These are phyloP conservation scores for Clunio marinus DNA, from an alignment of 2,888 invertebrate species.

Conservation along the genomic window DNA sequence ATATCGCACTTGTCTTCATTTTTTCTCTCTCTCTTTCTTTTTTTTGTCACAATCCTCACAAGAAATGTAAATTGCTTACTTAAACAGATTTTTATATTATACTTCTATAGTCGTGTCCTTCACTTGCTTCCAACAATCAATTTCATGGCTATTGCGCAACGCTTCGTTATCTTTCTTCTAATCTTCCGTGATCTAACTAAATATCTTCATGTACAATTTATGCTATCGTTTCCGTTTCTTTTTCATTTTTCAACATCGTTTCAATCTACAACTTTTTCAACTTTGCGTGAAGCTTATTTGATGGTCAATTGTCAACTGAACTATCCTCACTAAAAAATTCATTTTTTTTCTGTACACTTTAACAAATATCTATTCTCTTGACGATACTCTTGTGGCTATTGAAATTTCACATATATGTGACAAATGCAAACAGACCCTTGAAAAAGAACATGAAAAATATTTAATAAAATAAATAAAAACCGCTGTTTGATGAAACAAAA, in stretches of 20 bases:
- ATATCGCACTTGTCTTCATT: no score
- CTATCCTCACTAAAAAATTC: background rate
- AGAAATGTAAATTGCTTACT: conserved; percentile 20
- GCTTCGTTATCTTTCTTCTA: background rate
- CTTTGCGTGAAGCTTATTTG: background rate
- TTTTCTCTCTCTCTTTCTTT: conserved; percentile 13
- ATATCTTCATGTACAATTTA: background rate
- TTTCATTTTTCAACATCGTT: conserved; percentile 14
- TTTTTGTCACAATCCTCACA: conserved; percentile 12
- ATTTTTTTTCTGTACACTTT: conserved; percentile 1
- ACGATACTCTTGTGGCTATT: background rate
- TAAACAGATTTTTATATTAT: conserved; percentile 12
- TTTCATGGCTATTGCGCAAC: conserved; percentile 4
- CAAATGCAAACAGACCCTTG: background rate
- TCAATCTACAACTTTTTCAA: background rate
- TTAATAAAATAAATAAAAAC: no score
- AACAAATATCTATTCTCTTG: background rate
- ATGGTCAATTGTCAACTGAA: conserved; percentile 23
- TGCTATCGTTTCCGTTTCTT: conserved; percentile 28
- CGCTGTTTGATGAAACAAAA: background rate
- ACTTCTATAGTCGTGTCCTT: conserved; percentile 2
- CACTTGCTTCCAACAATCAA: background rate
- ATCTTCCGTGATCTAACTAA: background rate
- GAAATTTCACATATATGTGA: conserved; percentile 5
- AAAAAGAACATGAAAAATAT: background rate